Conservation (phyloP, 1,140 invertebrate genomes). For the Eurosta solidaginis region DNA sequence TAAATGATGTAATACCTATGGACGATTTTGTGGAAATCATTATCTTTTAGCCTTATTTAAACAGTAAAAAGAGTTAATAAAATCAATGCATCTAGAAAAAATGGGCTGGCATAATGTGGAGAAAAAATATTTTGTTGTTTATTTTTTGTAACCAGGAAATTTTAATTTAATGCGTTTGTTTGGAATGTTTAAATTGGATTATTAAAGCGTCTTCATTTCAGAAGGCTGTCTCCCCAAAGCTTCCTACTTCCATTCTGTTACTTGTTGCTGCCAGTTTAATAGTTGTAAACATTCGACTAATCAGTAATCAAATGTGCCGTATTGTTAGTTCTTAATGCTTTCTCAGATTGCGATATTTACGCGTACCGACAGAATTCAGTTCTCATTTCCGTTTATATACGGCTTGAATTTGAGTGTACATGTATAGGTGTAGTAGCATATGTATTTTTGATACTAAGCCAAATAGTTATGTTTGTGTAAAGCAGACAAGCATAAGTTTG, state of each 20-base stretch:
- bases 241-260: too few relatives aligned
- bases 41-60: too few relatives aligned
- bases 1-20: too few relatives aligned
- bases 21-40: too few relatives aligned
- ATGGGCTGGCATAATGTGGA: too few relatives aligned
- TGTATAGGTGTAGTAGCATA: neutral
- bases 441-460: neutral
- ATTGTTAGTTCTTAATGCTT: neutral
- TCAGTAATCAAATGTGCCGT: slow-evolving; percentile 6
- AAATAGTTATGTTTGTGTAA: slow-evolving; percentile 4
- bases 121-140: too few relatives aligned
- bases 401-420: neutral
- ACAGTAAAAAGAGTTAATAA: too few relatives aligned
- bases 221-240: too few relatives aligned
- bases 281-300: neutral
- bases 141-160: too few relatives aligned
- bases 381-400: neutral
- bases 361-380: neutral
- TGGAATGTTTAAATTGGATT: too few relatives aligned
- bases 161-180: too few relatives aligned
- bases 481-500: neutral
- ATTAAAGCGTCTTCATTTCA: neutral
- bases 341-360: neutral
- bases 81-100: too few relatives aligned
- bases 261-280: neutral